Percentiles rank a stretch among this genome's conserved stretches.
Evolutionary conservation across 2,113 vertebrate species (phyloP).

Genomic region (Hippocampus comes): DNA sequence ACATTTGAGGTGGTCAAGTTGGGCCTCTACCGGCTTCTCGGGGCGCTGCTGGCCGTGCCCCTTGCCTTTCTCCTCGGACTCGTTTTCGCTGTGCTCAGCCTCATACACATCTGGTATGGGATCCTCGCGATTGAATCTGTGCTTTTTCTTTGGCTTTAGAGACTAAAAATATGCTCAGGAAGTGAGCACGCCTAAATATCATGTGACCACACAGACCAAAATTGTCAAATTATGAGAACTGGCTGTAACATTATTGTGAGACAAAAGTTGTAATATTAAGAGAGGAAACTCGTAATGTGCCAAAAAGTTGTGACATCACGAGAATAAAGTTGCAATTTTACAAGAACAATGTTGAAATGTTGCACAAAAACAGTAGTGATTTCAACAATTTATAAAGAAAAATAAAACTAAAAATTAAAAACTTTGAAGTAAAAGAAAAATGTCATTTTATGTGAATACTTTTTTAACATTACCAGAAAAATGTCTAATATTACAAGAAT

Average conservation of each 20-base stretch:
- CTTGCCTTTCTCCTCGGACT: constrained; percentile 82
- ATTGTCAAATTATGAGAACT: no score
- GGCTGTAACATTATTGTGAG: no score
- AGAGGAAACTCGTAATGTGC: no score
- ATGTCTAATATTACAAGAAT: background rate
- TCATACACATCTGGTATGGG: constrained; percentile 90
- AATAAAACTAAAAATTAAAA: no score
- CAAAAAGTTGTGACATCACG: no score
- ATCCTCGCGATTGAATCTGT: background rate
- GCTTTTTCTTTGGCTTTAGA: background rate
- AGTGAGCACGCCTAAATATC: no score
- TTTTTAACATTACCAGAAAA: no score
- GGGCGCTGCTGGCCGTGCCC: constrained; percentile 83
- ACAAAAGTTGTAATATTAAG: background rate
- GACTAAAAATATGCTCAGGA: no score
- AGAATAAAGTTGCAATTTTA: background rate
- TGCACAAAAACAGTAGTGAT: no score
- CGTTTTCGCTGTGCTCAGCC: constrained; percentile 84
- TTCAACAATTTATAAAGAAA: no score
- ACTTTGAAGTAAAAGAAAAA: background rate
- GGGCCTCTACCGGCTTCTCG: constrained; percentile 84
- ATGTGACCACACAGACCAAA: no score
- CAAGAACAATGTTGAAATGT: background rate
- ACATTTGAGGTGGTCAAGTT: constrained; percentile 87
- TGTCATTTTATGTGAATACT: no score